Evolutionary conservation across 2,113 vertebrate genomes (phyloP), one percentile per base, ranked within the genome.

Genomic region (Myrmecophaga tridactyla): DNA sequence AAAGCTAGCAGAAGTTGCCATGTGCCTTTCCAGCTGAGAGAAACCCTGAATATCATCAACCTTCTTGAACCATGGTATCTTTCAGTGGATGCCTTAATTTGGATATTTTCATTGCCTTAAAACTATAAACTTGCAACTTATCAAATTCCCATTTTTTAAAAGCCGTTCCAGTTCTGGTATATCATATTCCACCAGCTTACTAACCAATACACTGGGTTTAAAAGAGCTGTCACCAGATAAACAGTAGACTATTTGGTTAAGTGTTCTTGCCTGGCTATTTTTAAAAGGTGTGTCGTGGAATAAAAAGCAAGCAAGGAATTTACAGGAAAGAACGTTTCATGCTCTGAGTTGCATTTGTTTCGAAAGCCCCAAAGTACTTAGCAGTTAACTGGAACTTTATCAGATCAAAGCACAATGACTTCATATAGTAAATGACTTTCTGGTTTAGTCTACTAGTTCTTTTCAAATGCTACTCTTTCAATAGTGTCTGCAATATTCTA

Each of bases 241-340:
- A 89, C 6, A 70, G 51, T 60, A 51, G 39, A 36, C 31, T 20
- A 27, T 85, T 31, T 70, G 46, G 36, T 46, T 51, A 80, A 91
- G 36, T 53, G 20, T 41, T 90, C 70, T 70, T 43, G 25, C 27
- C 72, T 82, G 72, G 20, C 62, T 77, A n/a, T 83, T 92, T 95
- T 95, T 41, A 85, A 90, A 96, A 96, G 78, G 72, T 70, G 85
- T 78, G 60, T 77, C 77, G 39, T 29, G 60, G 75, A 58, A 75
- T 65, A 94, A 56, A 96, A 90, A 81, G 46, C 73, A 73, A 92
- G 48, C 53, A 89, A 39, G 17, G 31, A 84, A 88, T 88, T 51
- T 77, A 67, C 23, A 87, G 82, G 91, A 86, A 81, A 67, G 85
- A n/a, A 36, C 4, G 11, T 36, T 53, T 77, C 43, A 39, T 31